Conservation (phyloP, 2,888 invertebrate genomes). For the Sceliomorpha sp. region DNA sequence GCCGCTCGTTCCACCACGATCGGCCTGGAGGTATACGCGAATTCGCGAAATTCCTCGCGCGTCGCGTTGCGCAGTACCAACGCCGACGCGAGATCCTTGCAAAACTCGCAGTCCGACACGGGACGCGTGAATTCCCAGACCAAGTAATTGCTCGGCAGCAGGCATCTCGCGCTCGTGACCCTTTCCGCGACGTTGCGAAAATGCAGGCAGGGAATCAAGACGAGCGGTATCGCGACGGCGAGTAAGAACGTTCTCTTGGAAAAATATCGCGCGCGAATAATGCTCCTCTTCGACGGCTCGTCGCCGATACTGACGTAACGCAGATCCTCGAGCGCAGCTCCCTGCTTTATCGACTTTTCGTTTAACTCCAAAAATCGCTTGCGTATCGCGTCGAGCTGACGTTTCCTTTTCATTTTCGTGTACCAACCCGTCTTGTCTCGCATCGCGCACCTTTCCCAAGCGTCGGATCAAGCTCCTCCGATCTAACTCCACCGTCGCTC, state of each 20-base stretch:
- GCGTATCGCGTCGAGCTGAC: constrained; percentile 59
- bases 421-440: too few species aligned
- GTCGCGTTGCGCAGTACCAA: constrained; percentile 86
- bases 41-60: constrained; percentile 85
- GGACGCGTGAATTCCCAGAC: constrained; percentile 94
- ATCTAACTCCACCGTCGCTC: too few species aligned
- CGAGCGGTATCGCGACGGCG: constrained; percentile 58
- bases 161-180: constrained; percentile 83
- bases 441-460: too few species aligned
- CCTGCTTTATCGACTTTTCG: constrained; percentile 63
- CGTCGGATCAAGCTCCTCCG: too few species aligned
- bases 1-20: constrained; percentile 90
- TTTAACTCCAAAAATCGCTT: constrained; percentile 64
- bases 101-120: constrained; percentile 90
- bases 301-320: too few species aligned
- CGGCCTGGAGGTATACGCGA: constrained; percentile 90
- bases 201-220: constrained; percentile 48
- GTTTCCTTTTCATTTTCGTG: constrained; percentile 58
- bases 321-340: constrained; percentile 68
- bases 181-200: constrained; percentile 63
- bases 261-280: too few species aligned
- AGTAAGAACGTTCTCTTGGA: constrained; percentile 48
- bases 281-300: too few species aligned
- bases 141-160: constrained; percentile 91
- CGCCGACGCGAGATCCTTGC: constrained; percentile 85